These are phyloP conservation scores for Abrostola tripartita DNA, from an alignment of 2,888 invertebrate species.

Conservation along the genomic window DNA sequence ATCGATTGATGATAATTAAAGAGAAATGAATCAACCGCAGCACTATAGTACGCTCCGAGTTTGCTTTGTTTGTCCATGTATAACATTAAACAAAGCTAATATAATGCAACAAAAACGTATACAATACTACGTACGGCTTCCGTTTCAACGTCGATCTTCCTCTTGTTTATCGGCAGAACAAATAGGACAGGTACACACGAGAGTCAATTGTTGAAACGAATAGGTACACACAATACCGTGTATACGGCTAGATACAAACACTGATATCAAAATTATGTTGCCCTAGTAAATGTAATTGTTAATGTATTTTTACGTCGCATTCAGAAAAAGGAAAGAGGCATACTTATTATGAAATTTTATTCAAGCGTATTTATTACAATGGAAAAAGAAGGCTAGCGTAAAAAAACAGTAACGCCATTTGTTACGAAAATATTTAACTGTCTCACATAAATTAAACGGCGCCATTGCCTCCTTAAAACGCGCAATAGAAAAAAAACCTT, in stretches of 20 bases:
- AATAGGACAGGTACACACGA: constrained; percentile 63
- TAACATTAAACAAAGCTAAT: constrained; percentile 58
- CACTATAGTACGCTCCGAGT: background rate
- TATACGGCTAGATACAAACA: constrained; percentile 20
- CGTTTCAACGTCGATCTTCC: constrained; percentile 63
- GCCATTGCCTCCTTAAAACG: constrained; percentile 8
- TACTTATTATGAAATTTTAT: constrained; percentile 1
- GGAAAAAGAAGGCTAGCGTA: background rate
- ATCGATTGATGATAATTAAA: background rate
- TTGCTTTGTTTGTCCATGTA: constrained; percentile 39
- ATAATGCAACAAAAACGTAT: constrained; percentile 60
- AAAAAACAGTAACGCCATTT: constrained; percentile 5
- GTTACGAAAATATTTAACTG: constrained; percentile 23
- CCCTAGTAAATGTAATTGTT: background rate
- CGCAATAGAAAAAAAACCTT: constrained; percentile 6
- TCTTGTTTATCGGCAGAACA: constrained; percentile 63
- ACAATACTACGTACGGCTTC: constrained; percentile 65
- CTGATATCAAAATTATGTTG: constrained; percentile 3
- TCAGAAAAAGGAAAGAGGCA: background rate
- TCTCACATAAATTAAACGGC: background rate
- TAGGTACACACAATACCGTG: constrained; percentile 41
- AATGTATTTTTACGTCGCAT: background rate
- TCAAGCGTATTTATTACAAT: background rate
- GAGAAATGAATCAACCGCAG: background rate
- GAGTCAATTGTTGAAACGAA: constrained; percentile 60